Evolutionary conservation across 2,888 invertebrate species (phyloP), one percentile per base, ranked within the genome.

Genomic region (Polyommatus icarus): DNA sequence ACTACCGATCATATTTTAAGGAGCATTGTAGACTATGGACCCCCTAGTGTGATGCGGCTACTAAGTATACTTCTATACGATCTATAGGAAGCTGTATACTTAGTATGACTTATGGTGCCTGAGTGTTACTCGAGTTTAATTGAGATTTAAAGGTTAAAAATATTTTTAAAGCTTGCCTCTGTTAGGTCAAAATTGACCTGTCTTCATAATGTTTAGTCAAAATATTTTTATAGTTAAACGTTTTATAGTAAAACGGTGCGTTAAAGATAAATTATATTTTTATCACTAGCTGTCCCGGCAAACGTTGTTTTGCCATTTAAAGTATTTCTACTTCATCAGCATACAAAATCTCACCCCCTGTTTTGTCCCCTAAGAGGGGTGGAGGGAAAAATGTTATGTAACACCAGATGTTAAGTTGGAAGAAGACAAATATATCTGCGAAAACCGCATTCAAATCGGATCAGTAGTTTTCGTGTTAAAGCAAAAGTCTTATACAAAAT

Each of bases 21-120:
- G 29, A 29, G 67, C 29, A 67, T 61, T 12, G 24, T 24, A 67
- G 67, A 24, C 29, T 29, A 29, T 24, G 15, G 67, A 67, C 67
- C 18, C 15, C 67, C 67, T 67, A 32, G 67, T 32, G 67, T 67
- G 67, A 32, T 18, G 67, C 15, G 67, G 67, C 67, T 67, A 67
- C 67, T 15, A 67, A 29, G 12, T 59, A 20, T 61, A 20, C 20
- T 57, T 7, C 57, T 24, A 54, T 18, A 54, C 54, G 4, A 18
- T 54, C 15, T 54, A 54, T 54, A 54, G 54, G 18, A 54, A 54
- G 1, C 54, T 54, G 18, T 54, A 54, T 18, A 54, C 5, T 18
- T 54, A 50, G 4, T 50, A 50, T 15, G n/a, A 20, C 57, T 59
- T 59, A 10, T 8, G 40, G 8, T 40, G 40, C 40, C 8, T 40